Conservation (phyloP, 2,113 vertebrate species). For the Malurus cyaneus region DNA sequence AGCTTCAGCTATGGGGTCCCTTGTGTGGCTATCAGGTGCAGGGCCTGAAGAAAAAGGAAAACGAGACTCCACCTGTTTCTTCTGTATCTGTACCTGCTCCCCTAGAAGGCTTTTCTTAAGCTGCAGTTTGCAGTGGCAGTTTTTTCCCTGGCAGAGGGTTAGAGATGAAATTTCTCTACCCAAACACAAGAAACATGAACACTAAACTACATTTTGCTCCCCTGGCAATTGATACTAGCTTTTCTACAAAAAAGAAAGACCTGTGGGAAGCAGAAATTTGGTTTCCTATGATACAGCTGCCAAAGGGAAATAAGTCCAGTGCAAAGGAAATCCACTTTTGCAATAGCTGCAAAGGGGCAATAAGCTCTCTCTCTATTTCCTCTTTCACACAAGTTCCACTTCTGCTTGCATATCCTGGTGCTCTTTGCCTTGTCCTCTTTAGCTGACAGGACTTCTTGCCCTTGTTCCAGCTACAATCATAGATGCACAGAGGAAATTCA, state of each 20-base stretch:
- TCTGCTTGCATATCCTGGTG: conserved; percentile 41
- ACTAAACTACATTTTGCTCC: neutral
- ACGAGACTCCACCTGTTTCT: neutral
- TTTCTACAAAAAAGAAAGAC: neutral
- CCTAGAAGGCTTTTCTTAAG: neutral
- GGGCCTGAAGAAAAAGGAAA: conserved; percentile 73
- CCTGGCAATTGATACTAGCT: neutral
- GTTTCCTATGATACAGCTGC: neutral
- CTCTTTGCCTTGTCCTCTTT: conserved; percentile 56
- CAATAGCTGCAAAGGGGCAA: neutral
- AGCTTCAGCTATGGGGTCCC: conserved; percentile 94
- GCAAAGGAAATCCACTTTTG: neutral
- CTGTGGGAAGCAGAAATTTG: neutral
- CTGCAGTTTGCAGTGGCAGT: neutral
- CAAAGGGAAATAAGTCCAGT: neutral
- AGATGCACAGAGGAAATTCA: neutral
- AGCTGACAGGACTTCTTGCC: conserved; percentile 59
- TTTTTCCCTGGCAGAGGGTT: neutral
- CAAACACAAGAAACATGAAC: neutral
- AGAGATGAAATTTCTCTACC: neutral
- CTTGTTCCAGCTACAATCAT: conserved; percentile 71
- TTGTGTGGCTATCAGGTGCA: conserved; percentile 93
- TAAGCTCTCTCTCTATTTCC: neutral
- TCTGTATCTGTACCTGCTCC: neutral
- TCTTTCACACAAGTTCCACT: conserved; percentile 32